These are phyloP conservation scores for Forficula auricularia DNA, from an alignment of 1,140 invertebrate genomes.

Conservation along the genomic window DNA sequence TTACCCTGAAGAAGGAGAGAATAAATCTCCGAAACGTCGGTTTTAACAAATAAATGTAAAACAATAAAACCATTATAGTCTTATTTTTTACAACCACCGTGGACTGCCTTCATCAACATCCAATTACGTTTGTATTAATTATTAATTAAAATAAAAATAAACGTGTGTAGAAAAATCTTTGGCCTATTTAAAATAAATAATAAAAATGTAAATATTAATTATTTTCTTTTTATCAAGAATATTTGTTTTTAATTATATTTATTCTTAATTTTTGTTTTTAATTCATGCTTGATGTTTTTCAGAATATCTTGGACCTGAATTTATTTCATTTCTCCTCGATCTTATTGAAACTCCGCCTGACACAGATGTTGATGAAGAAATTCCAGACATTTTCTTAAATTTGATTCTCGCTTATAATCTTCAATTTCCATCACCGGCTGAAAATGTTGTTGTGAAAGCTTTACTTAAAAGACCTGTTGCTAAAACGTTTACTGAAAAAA, in stretches of 20 bases:
- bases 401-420: constrained; percentile 74
- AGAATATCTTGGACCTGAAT: constrained; percentile 64
- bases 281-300: constrained; percentile 19
- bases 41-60: too few relatives aligned
- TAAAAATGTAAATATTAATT: too few relatives aligned
- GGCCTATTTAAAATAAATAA: too few relatives aligned
- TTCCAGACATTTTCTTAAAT: constrained; percentile 66
- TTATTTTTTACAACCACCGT: too few relatives aligned
- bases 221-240: too few relatives aligned
- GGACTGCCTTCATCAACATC: too few relatives aligned
- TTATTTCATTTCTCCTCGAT: constrained; percentile 59
- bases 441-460: constrained; percentile 60
- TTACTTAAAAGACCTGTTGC: constrained; percentile 49
- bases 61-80: too few relatives aligned
- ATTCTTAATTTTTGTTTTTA: neutral
- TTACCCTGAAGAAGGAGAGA: too few relatives aligned
- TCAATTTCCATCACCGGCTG: constrained; percentile 45
- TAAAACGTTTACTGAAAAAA: constrained; percentile 77
- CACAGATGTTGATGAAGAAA: constrained; percentile 56
- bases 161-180: too few relatives aligned
- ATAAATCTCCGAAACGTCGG: too few relatives aligned
- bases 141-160: too few relatives aligned
- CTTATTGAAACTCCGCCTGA: constrained; percentile 61
- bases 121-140: too few relatives aligned
- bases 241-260: neutral